A percentile compares a stretch with the other conserved stretches of the same genome.
Evolutionary conservation across 2,888 invertebrate species (phyloP).

Genomic region (Polia nebulosa): DNA sequence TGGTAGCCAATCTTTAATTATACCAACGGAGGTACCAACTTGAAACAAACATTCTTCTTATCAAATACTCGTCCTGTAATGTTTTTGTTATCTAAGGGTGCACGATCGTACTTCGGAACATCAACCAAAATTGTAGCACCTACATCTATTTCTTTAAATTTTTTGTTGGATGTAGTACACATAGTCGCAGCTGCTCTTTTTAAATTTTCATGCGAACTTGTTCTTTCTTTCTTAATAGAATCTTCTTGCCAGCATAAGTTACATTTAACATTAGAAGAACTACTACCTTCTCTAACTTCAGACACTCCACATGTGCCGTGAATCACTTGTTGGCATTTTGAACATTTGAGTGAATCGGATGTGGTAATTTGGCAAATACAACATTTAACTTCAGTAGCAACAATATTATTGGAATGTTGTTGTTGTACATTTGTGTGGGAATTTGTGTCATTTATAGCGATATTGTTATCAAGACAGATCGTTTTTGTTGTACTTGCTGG

Average conservation of each 20-base stretch:
- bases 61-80: conserved; percentile 37
- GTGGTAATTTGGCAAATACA: conserved; percentile 41
- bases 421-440: conserved; percentile 39
- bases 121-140: conserved; percentile 37
- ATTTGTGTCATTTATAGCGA: conserved; percentile 36
- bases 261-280: conserved; percentile 48
- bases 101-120: conserved; percentile 40
- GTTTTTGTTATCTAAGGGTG: conserved; percentile 39
- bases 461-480: conserved; percentile 37
- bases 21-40: conserved; percentile 40
- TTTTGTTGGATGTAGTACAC: conserved; percentile 22
- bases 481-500: conserved; percentile 41
- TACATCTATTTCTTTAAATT: conserved; percentile 32
- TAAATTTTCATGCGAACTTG: conserved; percentile 24
- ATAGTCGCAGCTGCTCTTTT: conserved; percentile 42
- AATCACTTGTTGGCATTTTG: conserved; percentile 38
- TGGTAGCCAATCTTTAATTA: conserved; percentile 38
- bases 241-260: conserved; percentile 21
- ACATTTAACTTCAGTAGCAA: conserved; percentile 40
- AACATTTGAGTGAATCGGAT: conserved; percentile 41
- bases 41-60: conserved; percentile 22
- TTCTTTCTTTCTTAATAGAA: conserved; percentile 33
- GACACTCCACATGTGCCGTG: conserved; percentile 16
- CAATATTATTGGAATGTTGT: conserved; percentile 41
- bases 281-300: conserved; percentile 19